A percentile compares a stretch with the other conserved stretches of the same genome.
Evolutionary conservation across 2,797 vertebrate species (phyloP).

Genomic region (Gadopsis marmoratus): DNA sequence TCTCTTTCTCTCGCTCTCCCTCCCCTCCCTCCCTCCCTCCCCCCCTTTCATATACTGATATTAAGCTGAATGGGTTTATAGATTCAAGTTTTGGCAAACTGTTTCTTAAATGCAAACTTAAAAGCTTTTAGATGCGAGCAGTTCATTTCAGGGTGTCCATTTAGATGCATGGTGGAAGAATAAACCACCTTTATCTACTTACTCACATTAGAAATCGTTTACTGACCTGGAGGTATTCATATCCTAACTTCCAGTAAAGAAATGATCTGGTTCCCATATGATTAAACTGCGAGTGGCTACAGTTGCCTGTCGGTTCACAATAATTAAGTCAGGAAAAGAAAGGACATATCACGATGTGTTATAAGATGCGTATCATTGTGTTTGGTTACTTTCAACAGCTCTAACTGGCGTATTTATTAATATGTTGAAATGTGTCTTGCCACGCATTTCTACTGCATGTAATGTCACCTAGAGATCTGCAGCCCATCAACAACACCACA

Average conservation of each 20-base stretch:
- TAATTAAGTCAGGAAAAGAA: no score
- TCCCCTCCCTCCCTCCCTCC: no score
- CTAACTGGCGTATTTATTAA: neutral
- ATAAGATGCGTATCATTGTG: neutral
- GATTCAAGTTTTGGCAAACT: neutral
- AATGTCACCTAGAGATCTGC: slow-evolving; percentile 5
- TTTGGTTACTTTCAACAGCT: neutral
- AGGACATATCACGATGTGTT: neutral
- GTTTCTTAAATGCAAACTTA: neutral
- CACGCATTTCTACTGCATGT: slow-evolving; percentile 3
- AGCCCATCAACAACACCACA: neutral
- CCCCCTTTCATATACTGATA: neutral
- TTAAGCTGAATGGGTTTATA: neutral
- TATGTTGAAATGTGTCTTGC: neutral
- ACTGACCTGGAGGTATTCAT: neutral
- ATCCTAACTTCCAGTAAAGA: neutral
- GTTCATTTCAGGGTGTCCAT: neutral
- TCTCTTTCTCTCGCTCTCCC: no score
- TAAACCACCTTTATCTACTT: neutral
- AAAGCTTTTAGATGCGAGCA: neutral
- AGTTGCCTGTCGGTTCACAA: no score
- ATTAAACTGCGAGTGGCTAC: neutral
- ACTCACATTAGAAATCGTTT: neutral
- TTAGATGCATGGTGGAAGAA: neutral
- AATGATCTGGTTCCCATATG: neutral